These are phyloP conservation scores for Drosophila demipolita DNA, from an alignment of 2,888 invertebrate genomes.

Conservation along the genomic window DNA sequence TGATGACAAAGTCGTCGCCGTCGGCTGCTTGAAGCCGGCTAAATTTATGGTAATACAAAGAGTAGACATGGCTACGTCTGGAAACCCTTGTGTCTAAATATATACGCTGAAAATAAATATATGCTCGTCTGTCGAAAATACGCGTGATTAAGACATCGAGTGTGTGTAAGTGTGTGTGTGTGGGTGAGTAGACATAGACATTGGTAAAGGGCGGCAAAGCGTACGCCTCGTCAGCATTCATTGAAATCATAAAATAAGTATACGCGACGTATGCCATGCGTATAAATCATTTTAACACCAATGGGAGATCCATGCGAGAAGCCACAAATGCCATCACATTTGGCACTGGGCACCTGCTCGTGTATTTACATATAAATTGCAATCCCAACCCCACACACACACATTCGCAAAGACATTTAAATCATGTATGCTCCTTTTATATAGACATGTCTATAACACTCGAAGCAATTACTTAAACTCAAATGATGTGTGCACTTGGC, in stretches of 20 bases:
- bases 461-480: conserved; percentile 59
- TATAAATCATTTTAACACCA: conserved; percentile 67
- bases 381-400: not conserved
- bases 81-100: conserved; percentile 2
- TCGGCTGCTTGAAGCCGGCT: conserved; percentile 42
- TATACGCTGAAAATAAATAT: not conserved
- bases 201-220: conserved; percentile 58
- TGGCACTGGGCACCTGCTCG: conserved; percentile 41
- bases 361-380: conserved; percentile 48
- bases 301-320: conserved; percentile 21
- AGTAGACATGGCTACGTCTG: conserved; percentile 55
- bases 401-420: conserved; percentile 4
- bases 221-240: conserved; percentile 47
- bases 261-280: conserved; percentile 54
- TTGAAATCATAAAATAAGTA: conserved; percentile 68
- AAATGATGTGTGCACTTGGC: conserved; percentile 36
- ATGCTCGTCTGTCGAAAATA: conserved; percentile 33
- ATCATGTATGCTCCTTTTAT: conserved; percentile 12
- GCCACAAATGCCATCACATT: conserved; percentile 30
- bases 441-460: conserved; percentile 32
- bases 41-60: conserved; percentile 77
- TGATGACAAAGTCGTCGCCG: conserved; percentile 48
- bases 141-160: conserved; percentile 62
- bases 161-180: not conserved
- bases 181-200: conserved; percentile 43